phyloP scores from a whole-genome alignment of 2,888 invertebrate species.

The Chaitophorus viminalis region DNA sequence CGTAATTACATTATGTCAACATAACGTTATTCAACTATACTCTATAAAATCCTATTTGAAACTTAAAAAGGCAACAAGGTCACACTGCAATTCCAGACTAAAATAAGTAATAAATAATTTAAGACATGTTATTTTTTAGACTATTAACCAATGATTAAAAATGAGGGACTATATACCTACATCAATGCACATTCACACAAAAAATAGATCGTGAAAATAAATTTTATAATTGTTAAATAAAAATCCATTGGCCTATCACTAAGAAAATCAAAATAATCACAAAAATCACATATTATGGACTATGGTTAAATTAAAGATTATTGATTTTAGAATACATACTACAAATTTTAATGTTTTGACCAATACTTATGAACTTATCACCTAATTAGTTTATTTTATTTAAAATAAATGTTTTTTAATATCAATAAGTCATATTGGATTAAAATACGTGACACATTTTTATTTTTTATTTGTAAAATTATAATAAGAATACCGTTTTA shows the following conservation, averaged over 20 bases:
- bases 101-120: slow-evolving; percentile 40
- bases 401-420: too few relatives aligned
- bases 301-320: too few relatives aligned
- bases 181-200: background rate
- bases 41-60: slow-evolving; percentile 32
- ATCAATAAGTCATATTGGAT: too few relatives aligned
- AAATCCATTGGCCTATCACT: background rate
- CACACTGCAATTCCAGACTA: background rate
- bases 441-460: too few relatives aligned
- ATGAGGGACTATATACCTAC: background rate
- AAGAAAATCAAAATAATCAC: background rate
- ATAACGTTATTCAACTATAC: slow-evolving; percentile 33
- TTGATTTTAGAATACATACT: too few relatives aligned
- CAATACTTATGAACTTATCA: too few relatives aligned
- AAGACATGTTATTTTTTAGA: slow-evolving; percentile 4
- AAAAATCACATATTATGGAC: too few relatives aligned
- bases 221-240: background rate
- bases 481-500: too few relatives aligned
- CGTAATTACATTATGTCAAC: slow-evolving; percentile 38
- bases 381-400: too few relatives aligned
- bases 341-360: too few relatives aligned
- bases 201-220: background rate
- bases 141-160: slow-evolving; percentile 23
- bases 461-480: too few relatives aligned
- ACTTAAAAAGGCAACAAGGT: slow-evolving; percentile 17